These are phyloP conservation scores for Papilio xuthus DNA, from an alignment of 1,140 invertebrate species.

Conservation along the genomic window DNA sequence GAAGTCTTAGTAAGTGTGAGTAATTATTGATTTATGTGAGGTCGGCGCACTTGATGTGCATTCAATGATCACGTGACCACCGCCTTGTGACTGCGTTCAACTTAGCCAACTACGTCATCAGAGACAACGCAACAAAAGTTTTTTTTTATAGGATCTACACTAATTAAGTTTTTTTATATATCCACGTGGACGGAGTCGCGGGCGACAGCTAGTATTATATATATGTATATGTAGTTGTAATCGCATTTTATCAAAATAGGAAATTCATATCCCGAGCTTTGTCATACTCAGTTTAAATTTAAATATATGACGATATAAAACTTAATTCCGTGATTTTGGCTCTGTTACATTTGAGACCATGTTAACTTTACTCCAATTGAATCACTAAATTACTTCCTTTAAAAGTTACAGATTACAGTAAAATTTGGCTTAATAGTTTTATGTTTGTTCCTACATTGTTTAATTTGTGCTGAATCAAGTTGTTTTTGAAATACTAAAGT, in stretches of 20 bases:
- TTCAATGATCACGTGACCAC: constrained; percentile 9
- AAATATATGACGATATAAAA: background rate
- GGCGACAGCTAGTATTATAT: too few species aligned
- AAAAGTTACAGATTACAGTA: background rate
- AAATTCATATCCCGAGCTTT: background rate
- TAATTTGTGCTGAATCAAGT: background rate
- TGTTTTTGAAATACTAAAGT: background rate
- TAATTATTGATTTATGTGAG: constrained; percentile 23
- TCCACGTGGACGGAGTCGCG: too few species aligned
- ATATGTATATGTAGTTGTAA: background rate
- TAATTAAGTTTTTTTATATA: too few species aligned
- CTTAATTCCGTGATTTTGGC: background rate
- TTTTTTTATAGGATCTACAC: too few species aligned
- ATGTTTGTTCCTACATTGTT: background rate
- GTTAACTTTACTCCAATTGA: background rate
- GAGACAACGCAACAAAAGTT: background rate
- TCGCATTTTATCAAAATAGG: background rate
- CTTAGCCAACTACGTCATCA: background rate
- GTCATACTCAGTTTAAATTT: background rate
- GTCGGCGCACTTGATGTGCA: constrained; percentile 25
- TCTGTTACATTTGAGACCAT: background rate
- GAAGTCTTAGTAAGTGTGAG: constrained; percentile 25
- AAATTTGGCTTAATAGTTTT: background rate
- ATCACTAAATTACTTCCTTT: background rate
- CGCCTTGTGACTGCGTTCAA: background rate